These are phyloP conservation scores for Drosophila truncata DNA, from an alignment of 1,140 invertebrate species.

Conservation along the genomic window DNA sequence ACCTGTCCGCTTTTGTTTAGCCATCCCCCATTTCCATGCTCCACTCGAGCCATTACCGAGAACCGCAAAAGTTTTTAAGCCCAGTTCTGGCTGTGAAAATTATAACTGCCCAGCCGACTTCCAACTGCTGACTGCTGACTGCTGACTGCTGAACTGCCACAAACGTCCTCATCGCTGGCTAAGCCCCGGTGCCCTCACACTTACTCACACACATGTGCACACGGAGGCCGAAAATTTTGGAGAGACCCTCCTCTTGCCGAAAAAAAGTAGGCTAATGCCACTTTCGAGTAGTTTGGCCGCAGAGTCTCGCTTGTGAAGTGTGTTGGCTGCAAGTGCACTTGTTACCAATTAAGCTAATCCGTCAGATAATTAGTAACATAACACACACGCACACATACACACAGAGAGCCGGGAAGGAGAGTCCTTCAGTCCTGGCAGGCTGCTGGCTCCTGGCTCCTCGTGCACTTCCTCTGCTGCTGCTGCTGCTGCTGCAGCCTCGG, in stretches of 20 bases:
- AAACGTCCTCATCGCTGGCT: conserved; percentile 54
- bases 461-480: conserved; percentile 34
- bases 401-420: conserved; percentile 15
- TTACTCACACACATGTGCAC: conserved; percentile 29
- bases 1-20: conserved; percentile 64
- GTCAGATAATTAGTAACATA: conserved; percentile 84
- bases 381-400: conserved; percentile 62
- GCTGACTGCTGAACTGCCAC: conserved; percentile 49
- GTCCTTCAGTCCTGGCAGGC: conserved; percentile 25
- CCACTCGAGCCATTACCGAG: conserved; percentile 28
- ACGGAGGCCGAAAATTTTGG: conserved; percentile 56
- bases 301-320: conserved; percentile 77
- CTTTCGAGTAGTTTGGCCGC: conserved; percentile 78
- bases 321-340: conserved; percentile 80
- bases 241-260: conserved; percentile 37
- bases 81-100: conserved; percentile 74
- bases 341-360: conserved; percentile 84
- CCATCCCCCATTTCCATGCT: conserved; percentile 9
- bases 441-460: conserved; percentile 28
- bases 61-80: conserved; percentile 74
- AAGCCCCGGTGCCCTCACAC: conserved; percentile 39
- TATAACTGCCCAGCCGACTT: conserved; percentile 58
- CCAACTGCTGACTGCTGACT: conserved; percentile 1
- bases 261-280: conserved; percentile 79
- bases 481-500: conserved; percentile 64